Percentiles rank a stretch among this genome's conserved stretches.
Conservation (phyloP, 2,888 invertebrate species). For the Hemithea aestivaria region DNA sequence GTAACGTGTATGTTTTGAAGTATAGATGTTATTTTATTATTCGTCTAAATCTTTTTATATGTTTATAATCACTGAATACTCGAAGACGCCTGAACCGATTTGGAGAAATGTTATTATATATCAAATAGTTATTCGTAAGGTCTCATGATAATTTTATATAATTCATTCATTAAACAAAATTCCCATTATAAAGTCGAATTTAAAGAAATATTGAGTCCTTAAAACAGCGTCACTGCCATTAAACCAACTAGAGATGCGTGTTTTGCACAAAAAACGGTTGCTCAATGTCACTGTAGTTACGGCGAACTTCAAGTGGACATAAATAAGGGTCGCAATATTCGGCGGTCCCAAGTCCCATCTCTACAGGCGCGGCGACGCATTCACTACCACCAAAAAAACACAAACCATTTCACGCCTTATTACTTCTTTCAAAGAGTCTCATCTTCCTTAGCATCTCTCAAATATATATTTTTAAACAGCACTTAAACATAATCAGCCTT, state of each 20-base stretch:
- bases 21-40: no score
- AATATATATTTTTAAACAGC: constrained; percentile 35
- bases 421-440: not conserved
- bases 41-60: no score
- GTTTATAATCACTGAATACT: no score
- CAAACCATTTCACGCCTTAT: constrained; percentile 36
- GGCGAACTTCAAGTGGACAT: constrained; percentile 75
- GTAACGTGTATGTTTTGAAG: no score
- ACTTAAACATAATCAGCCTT: constrained; percentile 55
- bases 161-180: no score
- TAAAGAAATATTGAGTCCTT: constrained; percentile 6
- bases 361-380: constrained; percentile 51
- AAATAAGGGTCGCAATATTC: constrained; percentile 76
- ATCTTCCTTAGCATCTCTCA: constrained; percentile 7
- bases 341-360: constrained; percentile 68
- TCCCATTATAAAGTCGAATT: no score
- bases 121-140: no score
- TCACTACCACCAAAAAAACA: constrained; percentile 44
- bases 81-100: no score
- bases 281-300: constrained; percentile 58
- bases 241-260: constrained; percentile 42
- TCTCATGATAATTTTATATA: no score
- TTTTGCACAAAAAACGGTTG: constrained; percentile 54
- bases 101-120: no score
- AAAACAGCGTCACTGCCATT: constrained; percentile 35